A percentile compares a stretch with the other conserved stretches of the same genome.
phyloP scores from a whole-genome alignment of 2,113 vertebrate species.

The Pterocles burchelli region DNA sequence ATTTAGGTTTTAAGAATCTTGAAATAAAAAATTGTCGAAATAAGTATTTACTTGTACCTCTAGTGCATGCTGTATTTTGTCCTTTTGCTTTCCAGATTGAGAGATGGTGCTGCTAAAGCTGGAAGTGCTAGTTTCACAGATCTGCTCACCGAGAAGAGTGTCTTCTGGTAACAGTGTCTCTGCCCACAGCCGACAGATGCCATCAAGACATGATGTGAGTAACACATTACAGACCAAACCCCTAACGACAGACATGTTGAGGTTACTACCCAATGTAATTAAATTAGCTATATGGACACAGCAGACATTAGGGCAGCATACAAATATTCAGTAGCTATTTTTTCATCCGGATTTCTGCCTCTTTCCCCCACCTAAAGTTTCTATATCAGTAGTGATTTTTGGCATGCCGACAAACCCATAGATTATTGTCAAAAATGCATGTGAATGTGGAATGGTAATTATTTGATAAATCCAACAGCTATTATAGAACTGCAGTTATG shows the following conservation, averaged over 20 bases:
- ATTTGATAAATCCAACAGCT: background rate
- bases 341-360: background rate
- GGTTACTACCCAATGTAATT: background rate
- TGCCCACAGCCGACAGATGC: conserved; percentile 94
- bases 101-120: conserved; percentile 81
- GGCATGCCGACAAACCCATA: background rate
- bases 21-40: background rate
- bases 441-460: background rate
- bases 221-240: conserved; percentile 95
- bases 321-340: background rate
- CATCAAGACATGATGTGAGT: conserved; percentile 94
- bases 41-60: conserved; percentile 78
- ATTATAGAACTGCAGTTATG: background rate
- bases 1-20: background rate
- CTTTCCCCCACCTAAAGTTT: background rate
- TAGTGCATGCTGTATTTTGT: conserved; percentile 95
- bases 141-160: conserved; percentile 92
- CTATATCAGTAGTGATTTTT: background rate
- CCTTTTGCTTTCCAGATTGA: conserved; percentile 87
- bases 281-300: background rate
- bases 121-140: conserved; percentile 90
- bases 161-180: conserved; percentile 95
- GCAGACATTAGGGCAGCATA: background rate
- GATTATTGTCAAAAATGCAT: background rate
- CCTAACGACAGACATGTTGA: conserved; percentile 72